Percentiles rank a stretch among this genome's conserved stretches.
Conservation (phyloP, 1,140 invertebrate species). For the Sesamia nonagrioides region DNA sequence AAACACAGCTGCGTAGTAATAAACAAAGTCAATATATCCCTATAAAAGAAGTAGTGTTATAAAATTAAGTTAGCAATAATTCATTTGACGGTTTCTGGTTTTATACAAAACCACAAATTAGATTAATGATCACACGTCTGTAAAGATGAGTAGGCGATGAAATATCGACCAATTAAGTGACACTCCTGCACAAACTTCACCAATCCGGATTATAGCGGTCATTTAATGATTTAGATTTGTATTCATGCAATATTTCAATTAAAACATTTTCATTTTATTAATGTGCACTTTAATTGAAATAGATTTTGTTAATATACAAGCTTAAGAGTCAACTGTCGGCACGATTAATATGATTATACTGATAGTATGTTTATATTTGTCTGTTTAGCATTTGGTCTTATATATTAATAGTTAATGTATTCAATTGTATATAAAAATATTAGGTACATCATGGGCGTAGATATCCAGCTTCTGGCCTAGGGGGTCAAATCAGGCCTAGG, state of each 20-base stretch:
- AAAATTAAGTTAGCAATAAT: conserved; percentile 8
- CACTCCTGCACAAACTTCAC: conserved; percentile 28
- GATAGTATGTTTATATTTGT: conserved; percentile 6
- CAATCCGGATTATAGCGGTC: conserved; percentile 32
- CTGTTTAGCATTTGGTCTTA: conserved; percentile 1
- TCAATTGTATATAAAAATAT: background rate
- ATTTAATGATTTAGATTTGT: conserved; percentile 14
- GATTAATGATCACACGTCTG: conserved; percentile 42
- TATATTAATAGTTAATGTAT: background rate
- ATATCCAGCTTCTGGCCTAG: too few species aligned
- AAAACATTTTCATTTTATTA: conserved; percentile 25
- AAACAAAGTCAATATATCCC: background rate
- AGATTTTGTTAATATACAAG: conserved; percentile 20
- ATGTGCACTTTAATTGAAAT: conserved; percentile 13
- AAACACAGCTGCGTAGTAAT: too few species aligned
- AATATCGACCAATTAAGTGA: conserved; percentile 40
- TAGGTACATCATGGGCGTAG: too few species aligned
- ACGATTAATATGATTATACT: conserved; percentile 15
- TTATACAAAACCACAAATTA: conserved; percentile 29
- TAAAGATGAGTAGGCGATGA: conserved; percentile 48
- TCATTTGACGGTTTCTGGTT: conserved; percentile 15
- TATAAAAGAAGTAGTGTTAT: background rate
- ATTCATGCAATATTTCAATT: conserved; percentile 36
- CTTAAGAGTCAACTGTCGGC: conserved; percentile 6
- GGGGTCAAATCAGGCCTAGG: too few species aligned